Conservation (phyloP, 2,888 invertebrate species). For the Conus canariensis region DNA sequence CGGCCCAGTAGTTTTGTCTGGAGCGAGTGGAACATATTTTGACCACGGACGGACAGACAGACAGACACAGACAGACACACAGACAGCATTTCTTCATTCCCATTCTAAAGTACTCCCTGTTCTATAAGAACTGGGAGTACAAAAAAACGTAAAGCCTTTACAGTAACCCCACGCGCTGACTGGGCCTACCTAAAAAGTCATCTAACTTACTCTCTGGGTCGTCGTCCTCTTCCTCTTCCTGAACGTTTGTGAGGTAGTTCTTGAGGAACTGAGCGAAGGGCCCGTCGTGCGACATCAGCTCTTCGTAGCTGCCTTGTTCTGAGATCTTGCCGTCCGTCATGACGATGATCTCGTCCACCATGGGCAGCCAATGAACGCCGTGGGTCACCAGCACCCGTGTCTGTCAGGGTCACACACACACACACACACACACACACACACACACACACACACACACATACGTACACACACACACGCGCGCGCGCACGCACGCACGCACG, state of each 20-base stretch:
- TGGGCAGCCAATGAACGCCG: slow-evolving; percentile 48
- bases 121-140: too few species aligned
- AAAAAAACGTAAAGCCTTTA: too few species aligned
- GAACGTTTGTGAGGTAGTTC: slow-evolving; percentile 38
- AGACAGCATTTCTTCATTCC: too few species aligned
- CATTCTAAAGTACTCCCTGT: too few species aligned
- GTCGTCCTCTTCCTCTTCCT: slow-evolving; percentile 38
- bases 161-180: too few species aligned
- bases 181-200: too few species aligned
- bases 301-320: slow-evolving; percentile 48
- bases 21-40: too few species aligned
- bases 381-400: slow-evolving; percentile 48
- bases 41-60: too few species aligned
- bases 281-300: slow-evolving; percentile 47
- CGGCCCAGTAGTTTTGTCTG: too few species aligned
- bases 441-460: background rate
- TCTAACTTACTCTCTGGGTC: slow-evolving; percentile 47
- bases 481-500: slow-evolving; percentile 14
- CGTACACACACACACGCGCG: slow-evolving; percentile 12
- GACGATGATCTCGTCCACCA: slow-evolving; percentile 48
- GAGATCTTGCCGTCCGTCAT: slow-evolving; percentile 47
- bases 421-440: background rate
- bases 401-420: background rate
- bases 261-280: slow-evolving; percentile 49
- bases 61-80: too few species aligned